phyloP scores from a whole-genome alignment of 2,888 invertebrate species.

The Caenorhabditis uteleia region DNA sequence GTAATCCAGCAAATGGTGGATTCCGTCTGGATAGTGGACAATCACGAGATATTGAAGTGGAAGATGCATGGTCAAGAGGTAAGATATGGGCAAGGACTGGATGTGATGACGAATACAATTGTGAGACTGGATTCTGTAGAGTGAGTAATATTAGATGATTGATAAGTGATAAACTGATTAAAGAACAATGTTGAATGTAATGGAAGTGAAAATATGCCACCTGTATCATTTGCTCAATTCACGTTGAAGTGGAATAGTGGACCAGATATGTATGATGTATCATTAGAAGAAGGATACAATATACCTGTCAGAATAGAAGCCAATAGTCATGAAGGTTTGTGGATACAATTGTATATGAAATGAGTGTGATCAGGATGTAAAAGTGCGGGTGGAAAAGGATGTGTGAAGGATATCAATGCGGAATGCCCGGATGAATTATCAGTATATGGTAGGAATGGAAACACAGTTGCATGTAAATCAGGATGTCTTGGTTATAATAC shows the following conservation, averaged over 20 bases:
- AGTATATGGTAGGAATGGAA: constrained; percentile 37
- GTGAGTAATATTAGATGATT: constrained; percentile 8
- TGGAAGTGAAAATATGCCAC: constrained; percentile 72
- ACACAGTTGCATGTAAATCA: constrained; percentile 72
- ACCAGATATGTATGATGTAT: constrained; percentile 73
- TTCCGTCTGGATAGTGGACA: constrained; percentile 49
- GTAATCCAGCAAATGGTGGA: constrained; percentile 49
- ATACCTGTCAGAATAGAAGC: constrained; percentile 52
- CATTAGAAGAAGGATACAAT: constrained; percentile 74
- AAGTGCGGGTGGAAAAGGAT: constrained; percentile 42
- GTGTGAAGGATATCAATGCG: constrained; percentile 40
- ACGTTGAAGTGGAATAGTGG: constrained; percentile 70
- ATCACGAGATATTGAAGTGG: constrained; percentile 41
- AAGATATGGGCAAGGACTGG: constrained; percentile 60
- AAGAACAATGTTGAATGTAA: constrained; percentile 66
- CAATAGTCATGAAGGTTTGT: no score
- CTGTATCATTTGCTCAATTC: constrained; percentile 72
- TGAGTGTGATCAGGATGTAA: constrained; percentile 39
- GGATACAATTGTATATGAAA: no score
- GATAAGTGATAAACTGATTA: not conserved
- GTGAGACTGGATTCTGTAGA: constrained; percentile 60
- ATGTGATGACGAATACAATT: constrained; percentile 55
- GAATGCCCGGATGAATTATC: constrained; percentile 40
- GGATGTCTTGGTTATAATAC: constrained; percentile 51
- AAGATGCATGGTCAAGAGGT: constrained; percentile 55